phyloP scores from a whole-genome alignment of 1,140 invertebrate genomes.

The Heliconius eleuchia region DNA sequence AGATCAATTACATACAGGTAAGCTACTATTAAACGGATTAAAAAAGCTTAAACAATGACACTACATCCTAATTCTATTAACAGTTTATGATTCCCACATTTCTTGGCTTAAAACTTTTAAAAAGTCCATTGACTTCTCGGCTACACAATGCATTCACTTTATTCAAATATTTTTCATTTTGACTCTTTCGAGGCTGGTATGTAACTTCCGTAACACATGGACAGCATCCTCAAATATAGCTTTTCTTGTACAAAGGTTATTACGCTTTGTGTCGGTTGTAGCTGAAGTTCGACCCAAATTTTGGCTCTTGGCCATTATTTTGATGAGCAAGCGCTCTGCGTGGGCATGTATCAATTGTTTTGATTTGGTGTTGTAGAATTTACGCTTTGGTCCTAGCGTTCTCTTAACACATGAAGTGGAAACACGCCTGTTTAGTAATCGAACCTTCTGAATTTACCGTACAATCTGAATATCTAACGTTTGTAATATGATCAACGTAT shows the following conservation, averaged over 20 bases:
- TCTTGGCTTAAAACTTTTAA: slow-evolving; percentile 8
- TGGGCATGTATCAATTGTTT: slow-evolving; percentile 61
- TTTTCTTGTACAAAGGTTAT: slow-evolving; percentile 65
- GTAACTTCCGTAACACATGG: slow-evolving; percentile 14
- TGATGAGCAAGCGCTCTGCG: slow-evolving; percentile 62
- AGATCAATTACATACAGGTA: slow-evolving; percentile 81
- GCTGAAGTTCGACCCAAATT: slow-evolving; percentile 48
- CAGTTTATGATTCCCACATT: slow-evolving; percentile 21
- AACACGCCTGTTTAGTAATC: background rate
- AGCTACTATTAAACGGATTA: slow-evolving; percentile 40
- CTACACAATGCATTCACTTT: background rate
- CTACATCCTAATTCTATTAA: slow-evolving; percentile 20
- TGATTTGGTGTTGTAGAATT: slow-evolving; percentile 39
- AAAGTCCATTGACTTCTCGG: background rate
- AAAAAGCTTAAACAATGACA: slow-evolving; percentile 5
- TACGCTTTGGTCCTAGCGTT: slow-evolving; percentile 3
- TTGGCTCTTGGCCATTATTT: slow-evolving; percentile 76
- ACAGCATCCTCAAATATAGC: slow-evolving; percentile 27
- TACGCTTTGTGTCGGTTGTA: slow-evolving; percentile 58
- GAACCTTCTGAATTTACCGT: background rate
- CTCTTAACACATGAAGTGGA: background rate
- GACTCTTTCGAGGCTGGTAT: background rate
- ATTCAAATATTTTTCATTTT: background rate
- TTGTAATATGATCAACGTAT: too few species aligned
- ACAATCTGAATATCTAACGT: background rate